phyloP scores from a whole-genome alignment of 1,140 invertebrate genomes.

The Hycleus phaleratus region DNA sequence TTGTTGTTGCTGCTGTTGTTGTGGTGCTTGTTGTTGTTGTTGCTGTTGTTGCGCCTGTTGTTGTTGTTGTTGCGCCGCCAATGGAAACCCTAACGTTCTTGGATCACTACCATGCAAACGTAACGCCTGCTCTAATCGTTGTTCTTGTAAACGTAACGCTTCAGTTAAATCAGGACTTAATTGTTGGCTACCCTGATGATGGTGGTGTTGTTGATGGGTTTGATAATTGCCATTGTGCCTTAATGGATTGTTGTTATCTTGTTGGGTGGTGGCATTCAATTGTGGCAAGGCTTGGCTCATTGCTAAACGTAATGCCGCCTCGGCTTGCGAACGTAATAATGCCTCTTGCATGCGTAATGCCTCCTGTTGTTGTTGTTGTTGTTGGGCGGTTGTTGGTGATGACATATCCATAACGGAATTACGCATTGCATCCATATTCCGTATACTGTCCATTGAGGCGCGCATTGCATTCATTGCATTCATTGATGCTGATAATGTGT shows the following conservation, averaged over 20 bases:
- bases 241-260: constrained; percentile 34
- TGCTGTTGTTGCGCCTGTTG: constrained; percentile 46
- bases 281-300: constrained; percentile 53
- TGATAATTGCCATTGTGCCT: constrained; percentile 35
- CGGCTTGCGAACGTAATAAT: constrained; percentile 71
- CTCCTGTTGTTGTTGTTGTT: constrained; percentile 62
- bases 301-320: constrained; percentile 70
- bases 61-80: constrained; percentile 48
- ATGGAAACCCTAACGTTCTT: constrained; percentile 54
- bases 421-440: constrained; percentile 39
- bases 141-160: constrained; percentile 69
- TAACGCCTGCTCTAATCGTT: constrained; percentile 71
- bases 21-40: constrained; percentile 31
- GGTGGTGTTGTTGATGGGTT: constrained; percentile 40
- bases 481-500: constrained; percentile 35
- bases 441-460: constrained; percentile 40
- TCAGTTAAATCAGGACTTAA: constrained; percentile 56
- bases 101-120: constrained; percentile 64
- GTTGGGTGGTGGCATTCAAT: constrained; percentile 39
- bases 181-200: constrained; percentile 45
- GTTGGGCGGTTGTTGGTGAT: constrained; percentile 44
- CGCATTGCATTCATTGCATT: constrained; percentile 43
- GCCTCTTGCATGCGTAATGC: constrained; percentile 66
- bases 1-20: constrained; percentile 6
- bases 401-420: constrained; percentile 38